Evolutionary conservation across 53 echinoderm and acorn worm species (phyloP), one percentile per base, ranked within the genome.

Genomic region (Echinometra lucunter): DNA sequence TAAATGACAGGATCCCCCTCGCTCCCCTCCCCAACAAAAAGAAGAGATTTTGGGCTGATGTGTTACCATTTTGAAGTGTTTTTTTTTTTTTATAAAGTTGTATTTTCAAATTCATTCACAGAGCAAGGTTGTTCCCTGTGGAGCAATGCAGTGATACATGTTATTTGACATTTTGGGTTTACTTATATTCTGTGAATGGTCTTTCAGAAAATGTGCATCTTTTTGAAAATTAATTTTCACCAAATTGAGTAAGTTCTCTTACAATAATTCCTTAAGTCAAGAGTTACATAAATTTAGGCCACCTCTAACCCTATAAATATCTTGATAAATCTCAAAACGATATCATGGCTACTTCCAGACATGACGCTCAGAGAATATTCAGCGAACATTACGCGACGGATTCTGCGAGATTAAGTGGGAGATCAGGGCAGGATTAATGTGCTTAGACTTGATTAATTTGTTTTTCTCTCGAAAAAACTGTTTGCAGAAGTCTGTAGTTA

Each of bases 401-500:
- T 88, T 49, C 16, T 19, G 27, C 6, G 23, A 90, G 90, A 90
- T 90, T 90, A 90, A 40, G 37, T 10, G 37, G 9, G 57, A 90
- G 90, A 60, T 90, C 37, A 90, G 38, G n/a, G 90, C 0, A 18
- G 90, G 90, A 90, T 90, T 90, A 90, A 58, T 58, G 37, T 37
- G 37, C 58, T 90, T 90, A 90, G 90, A 63, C 90, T 90, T 90
- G 90, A 90, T 90, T 90, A 90, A 90, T 90, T 90, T 90, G 90
- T 90, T 90, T 90, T 90, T 90, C 90, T 60, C 90, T 85, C 49
- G 3, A 45, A 85, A 85, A 81, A 6, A 47, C 13, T 45, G n/a
- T 85, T 27, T 28, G 85, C 30, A 49, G 27, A 85, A 85, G 85
- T 53, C 85, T 85, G 85, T 37, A 49, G 45, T 85, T 85, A 85